Evolutionary conservation across 2,113 vertebrate genomes (phyloP).

Genomic region (Hippocampus abdominalis): DNA sequence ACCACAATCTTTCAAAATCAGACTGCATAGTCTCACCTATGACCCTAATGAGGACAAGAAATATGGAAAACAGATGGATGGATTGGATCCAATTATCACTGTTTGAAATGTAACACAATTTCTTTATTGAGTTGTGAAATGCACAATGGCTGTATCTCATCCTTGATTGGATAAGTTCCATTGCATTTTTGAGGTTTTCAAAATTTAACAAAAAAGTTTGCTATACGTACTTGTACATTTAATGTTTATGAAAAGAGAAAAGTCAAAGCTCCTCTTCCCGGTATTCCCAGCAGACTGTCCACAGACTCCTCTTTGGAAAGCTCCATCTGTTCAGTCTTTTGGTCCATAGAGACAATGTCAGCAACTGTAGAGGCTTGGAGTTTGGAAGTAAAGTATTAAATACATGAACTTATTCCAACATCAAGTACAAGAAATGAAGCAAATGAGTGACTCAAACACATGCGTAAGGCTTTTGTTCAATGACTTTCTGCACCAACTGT

Average conservation of each 20-base stretch:
- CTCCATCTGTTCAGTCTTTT: constrained; percentile 2
- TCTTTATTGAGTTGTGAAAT: background rate
- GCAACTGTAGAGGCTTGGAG: background rate
- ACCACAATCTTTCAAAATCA: background rate
- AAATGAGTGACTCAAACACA: background rate
- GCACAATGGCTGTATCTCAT: background rate
- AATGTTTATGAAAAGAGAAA: background rate
- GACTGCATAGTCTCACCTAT: background rate
- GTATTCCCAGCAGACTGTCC: background rate
- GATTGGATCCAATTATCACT: background rate
- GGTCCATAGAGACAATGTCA: background rate
- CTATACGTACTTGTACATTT: background rate
- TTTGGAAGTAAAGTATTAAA: background rate
- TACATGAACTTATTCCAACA: background rate
- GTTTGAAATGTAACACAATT: background rate
- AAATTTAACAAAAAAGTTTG: background rate
- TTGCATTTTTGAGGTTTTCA: background rate
- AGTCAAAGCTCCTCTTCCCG: background rate
- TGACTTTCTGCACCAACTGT: too few species aligned
- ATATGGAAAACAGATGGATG: background rate
- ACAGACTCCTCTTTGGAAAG: background rate
- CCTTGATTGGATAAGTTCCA: background rate
- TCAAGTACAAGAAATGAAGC: background rate
- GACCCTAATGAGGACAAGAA: background rate
- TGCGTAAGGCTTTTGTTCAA: background rate